A percentile compares a stretch with the other conserved stretches of the same genome.
Conservation (phyloP, 2,113 vertebrate species). For the Asarcornis scutulata region DNA sequence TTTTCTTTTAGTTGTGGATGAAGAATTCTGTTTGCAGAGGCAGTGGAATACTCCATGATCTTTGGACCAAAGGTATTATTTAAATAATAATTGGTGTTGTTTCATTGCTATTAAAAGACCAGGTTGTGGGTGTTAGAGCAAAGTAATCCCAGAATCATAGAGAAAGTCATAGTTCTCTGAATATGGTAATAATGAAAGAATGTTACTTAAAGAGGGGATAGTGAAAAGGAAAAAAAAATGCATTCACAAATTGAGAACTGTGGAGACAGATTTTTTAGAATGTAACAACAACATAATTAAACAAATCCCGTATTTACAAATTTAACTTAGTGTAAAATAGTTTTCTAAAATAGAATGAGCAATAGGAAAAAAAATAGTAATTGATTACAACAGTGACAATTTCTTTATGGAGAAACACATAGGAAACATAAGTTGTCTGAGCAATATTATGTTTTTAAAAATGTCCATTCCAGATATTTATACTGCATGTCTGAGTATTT, state of each 20-base stretch:
- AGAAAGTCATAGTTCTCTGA: neutral
- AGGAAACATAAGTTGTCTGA: neutral
- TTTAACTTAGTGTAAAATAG: neutral
- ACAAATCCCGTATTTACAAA: neutral
- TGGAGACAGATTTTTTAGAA: neutral
- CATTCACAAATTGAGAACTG: neutral
- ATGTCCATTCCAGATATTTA: neutral
- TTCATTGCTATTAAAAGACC: neutral
- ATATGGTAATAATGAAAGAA: neutral
- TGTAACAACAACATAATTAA: neutral
- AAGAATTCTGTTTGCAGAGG: slow-evolving; percentile 33
- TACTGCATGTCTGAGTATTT: neutral
- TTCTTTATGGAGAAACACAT: neutral
- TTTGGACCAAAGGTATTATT: slow-evolving; percentile 40
- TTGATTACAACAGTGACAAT: neutral
- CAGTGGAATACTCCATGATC: slow-evolving; percentile 11
- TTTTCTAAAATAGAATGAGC: neutral
- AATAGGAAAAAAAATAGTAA: neutral
- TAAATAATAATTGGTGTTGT: neutral
- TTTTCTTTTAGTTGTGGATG: neutral
- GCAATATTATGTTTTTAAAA: neutral
- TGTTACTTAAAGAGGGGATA: neutral
- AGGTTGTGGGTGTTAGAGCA: neutral
- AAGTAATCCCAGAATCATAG: neutral
- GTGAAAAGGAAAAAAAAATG: neutral